A percentile compares a stretch with the other conserved stretches of the same genome.
These are phyloP conservation scores for Meriones psammophilus DNA, from an alignment of 2,797 vertebrate genomes.

Conservation along the genomic window DNA sequence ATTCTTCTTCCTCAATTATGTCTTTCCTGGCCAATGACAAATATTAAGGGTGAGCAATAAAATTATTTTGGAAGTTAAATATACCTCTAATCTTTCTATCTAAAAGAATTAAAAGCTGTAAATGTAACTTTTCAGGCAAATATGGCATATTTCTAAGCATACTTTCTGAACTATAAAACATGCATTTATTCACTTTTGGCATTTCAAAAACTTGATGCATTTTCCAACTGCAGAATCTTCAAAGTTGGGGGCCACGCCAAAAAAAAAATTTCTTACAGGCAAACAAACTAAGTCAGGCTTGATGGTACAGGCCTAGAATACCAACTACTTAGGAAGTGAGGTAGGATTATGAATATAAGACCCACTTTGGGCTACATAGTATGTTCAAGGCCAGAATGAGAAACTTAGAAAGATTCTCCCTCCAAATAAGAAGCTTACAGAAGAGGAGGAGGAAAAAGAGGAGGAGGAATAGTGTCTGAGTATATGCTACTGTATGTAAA, in stretches of 20 bases:
- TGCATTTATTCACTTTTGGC: slow-evolving; percentile 8
- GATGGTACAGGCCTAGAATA: background rate
- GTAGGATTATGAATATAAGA: background rate
- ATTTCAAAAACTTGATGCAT: slow-evolving; percentile 52
- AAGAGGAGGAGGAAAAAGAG: background rate
- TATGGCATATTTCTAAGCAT: slow-evolving; percentile 42
- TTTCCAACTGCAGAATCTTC: slow-evolving; percentile 49
- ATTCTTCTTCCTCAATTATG: background rate
- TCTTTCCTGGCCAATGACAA: background rate
- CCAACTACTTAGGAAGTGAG: background rate
- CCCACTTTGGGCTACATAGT: background rate
- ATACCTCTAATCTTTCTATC: background rate
- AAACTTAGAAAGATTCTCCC: background rate
- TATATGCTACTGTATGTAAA: background rate
- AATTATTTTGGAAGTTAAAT: slow-evolving; percentile 57
- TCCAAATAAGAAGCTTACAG: background rate
- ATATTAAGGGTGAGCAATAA: slow-evolving; percentile 9
- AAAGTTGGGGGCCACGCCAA: slow-evolving; percentile 16
- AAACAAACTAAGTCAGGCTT: background rate
- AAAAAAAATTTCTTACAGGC: slow-evolving; percentile 46
- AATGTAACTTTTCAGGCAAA: slow-evolving; percentile 43
- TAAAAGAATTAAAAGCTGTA: slow-evolving; percentile 57
- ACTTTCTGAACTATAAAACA: slow-evolving; percentile 59
- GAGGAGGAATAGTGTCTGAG: background rate
- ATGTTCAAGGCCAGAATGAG: background rate